These are phyloP conservation scores for Drosophila multiciliata DNA, from an alignment of 2,888 invertebrate species.

Conservation along the genomic window DNA sequence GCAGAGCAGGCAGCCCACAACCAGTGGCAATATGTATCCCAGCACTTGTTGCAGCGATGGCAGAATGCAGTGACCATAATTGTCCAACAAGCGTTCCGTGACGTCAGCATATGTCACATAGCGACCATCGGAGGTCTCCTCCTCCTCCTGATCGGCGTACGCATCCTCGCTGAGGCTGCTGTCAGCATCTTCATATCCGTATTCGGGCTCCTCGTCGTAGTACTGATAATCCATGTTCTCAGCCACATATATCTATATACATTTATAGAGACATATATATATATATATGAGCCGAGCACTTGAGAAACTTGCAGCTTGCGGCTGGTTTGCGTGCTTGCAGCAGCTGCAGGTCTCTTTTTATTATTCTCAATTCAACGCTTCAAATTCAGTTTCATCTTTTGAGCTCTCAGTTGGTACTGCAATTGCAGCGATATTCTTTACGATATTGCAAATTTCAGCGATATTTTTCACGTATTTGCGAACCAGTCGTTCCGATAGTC, in stretches of 20 bases:
- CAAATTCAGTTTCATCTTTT: conserved; percentile 29
- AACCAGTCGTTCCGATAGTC: conserved; percentile 16
- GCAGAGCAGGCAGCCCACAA: conserved; percentile 50
- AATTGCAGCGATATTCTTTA: neutral
- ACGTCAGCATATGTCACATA: neutral
- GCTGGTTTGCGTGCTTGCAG: conserved; percentile 3
- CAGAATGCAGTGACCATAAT: conserved; percentile 45
- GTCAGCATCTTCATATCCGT: conserved; percentile 54
- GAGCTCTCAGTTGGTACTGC: conserved; percentile 1
- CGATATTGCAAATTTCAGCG: too few species aligned
- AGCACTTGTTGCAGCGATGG: conserved; percentile 62
- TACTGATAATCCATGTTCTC: conserved; percentile 68
- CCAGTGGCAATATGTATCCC: conserved; percentile 54
- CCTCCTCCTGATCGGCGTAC: conserved; percentile 13
- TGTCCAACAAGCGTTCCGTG: conserved; percentile 37
- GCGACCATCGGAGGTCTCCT: neutral
- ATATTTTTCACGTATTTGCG: conserved; percentile 1
- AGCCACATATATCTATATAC: neutral
- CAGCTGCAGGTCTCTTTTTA: neutral
- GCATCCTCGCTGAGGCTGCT: conserved; percentile 21
- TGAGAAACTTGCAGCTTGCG: conserved; percentile 2
- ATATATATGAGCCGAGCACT: conserved; percentile 22
- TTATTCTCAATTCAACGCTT: conserved; percentile 17
- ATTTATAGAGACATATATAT: neutral
- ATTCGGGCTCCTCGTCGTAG: conserved; percentile 61